Evolutionary conservation across 2,888 invertebrate genomes (phyloP).

Genomic region (Junonia oenone): DNA sequence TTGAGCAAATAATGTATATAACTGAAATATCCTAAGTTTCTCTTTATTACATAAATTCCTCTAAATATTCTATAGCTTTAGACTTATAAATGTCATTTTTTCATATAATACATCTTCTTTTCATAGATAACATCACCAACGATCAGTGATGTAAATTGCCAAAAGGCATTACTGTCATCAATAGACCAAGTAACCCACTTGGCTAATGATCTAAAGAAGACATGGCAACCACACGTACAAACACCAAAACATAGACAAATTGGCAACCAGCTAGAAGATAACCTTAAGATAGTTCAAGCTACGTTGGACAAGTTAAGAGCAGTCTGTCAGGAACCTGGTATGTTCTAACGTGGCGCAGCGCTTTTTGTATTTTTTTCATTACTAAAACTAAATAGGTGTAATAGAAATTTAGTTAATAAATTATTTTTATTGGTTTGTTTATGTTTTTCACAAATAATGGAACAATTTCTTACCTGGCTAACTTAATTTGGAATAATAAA

Average conservation of each 20-base stretch:
- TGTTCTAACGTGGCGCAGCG: neutral
- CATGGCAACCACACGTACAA: constrained; percentile 17
- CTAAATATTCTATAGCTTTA: no score
- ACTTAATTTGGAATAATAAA: no score
- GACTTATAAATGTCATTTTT: no score
- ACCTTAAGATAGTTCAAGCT: constrained; percentile 10
- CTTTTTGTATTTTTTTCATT: neutral
- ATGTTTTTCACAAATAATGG: no score
- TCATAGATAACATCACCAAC: constrained; percentile 50
- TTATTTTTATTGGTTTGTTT: no score
- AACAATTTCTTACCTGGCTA: no score
- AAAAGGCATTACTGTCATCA: constrained; percentile 45
- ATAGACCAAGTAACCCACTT: constrained; percentile 29
- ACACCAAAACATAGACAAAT: constrained; percentile 4
- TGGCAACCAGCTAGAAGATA: constrained; percentile 8
- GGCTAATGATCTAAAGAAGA: constrained; percentile 4
- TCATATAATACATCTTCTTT: no score
- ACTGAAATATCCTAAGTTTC: no score
- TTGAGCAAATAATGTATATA: no score
- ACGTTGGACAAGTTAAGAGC: constrained; percentile 13
- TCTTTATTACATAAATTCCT: no score
- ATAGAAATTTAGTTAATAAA: no score
- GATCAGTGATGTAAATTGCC: constrained; percentile 51
- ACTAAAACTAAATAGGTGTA: neutral
- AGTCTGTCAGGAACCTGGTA: constrained; percentile 17